Evolutionary conservation across 2,797 vertebrate species (phyloP).

Genomic region (Oreochromis mossambicus): DNA sequence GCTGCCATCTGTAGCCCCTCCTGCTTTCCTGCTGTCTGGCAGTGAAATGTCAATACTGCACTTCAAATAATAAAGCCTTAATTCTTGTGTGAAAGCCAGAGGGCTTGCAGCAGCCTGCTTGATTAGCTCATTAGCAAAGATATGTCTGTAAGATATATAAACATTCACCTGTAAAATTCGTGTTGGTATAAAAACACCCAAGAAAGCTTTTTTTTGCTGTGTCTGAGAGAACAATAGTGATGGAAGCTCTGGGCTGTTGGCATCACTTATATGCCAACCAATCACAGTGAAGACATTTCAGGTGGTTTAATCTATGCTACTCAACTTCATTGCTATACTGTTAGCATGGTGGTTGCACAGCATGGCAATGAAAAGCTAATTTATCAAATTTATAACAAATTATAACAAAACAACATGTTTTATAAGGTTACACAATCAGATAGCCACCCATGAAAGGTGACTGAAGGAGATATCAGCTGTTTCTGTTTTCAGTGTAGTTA

Average conservation of each 20-base stretch:
- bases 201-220: not conserved
- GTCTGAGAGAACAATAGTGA: not conserved
- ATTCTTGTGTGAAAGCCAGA: not conserved
- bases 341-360: not conserved
- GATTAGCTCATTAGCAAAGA: conserved; percentile 1
- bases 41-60: conserved; percentile 8
- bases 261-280: not conserved
- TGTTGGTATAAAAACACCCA: not conserved
- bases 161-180: not conserved
- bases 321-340: not conserved
- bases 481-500: not conserved
- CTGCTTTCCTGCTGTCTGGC: conserved; percentile 26
- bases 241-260: not conserved
- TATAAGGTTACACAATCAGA: not conserved
- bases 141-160: not conserved
- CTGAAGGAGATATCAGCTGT: not conserved
- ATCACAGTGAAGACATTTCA: not conserved
- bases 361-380: accelerated
- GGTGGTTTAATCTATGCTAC: not conserved
- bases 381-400: not conserved
- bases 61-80: conserved; percentile 21
- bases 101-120: not conserved
- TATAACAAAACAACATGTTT: not conserved
- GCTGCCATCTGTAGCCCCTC: conserved; percentile 44
- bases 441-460: not conserved